These are phyloP conservation scores for Myiothlypis chrysogaster DNA, from an alignment of 2,797 vertebrate species.

Conservation along the genomic window DNA sequence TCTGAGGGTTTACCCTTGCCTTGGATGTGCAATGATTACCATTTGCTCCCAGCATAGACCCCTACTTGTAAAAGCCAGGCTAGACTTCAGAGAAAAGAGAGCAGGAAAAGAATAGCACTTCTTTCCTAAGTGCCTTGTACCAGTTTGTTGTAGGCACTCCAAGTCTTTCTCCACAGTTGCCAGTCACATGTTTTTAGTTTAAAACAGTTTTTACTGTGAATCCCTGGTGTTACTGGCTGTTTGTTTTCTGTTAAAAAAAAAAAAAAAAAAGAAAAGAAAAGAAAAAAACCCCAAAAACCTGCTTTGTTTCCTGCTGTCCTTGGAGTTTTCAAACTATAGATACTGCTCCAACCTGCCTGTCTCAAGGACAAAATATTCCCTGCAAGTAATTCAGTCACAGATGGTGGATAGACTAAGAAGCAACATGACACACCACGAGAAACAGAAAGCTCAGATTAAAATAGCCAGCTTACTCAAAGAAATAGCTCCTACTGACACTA, in stretches of 20 bases:
- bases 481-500: not conserved
- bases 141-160: not conserved
- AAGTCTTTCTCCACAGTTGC: not conserved
- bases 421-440: not conserved
- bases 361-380: not conserved
- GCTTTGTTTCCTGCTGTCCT: not conserved
- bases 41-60: not conserved
- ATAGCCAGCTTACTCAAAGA: not conserved
- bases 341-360: not conserved
- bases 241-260: not conserved
- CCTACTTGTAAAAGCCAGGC: not conserved
- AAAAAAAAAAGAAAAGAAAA: accelerated
- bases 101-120: not conserved
- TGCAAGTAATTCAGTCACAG: not conserved
- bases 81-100: not conserved
- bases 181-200: not conserved
- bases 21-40: not conserved
- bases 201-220: not conserved
- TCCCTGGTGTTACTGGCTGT: not conserved
- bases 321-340: not conserved
- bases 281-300: too few species aligned
- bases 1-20: not conserved
- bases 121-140: not conserved
- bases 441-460: not conserved
- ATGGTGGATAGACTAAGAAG: not conserved